Evolutionary conservation across 2,113 vertebrate genomes (phyloP).

Genomic region (Artemisiospiza belli): DNA sequence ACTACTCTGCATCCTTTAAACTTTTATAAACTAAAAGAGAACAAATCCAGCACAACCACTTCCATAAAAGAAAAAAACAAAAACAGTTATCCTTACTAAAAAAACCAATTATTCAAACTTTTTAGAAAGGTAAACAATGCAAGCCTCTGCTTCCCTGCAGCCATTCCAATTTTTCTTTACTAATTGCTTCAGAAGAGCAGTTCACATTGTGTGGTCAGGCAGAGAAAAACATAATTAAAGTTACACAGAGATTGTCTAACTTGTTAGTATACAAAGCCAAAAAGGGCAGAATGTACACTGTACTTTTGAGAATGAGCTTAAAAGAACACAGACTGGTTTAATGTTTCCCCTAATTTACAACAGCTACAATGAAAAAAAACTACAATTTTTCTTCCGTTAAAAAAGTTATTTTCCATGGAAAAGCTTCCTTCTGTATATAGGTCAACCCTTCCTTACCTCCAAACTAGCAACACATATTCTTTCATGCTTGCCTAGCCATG

Average conservation of each 20-base stretch:
- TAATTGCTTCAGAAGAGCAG: background rate
- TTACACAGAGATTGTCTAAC: background rate
- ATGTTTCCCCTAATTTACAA: background rate
- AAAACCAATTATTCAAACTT: background rate
- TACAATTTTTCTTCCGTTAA: background rate
- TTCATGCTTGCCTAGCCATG: background rate
- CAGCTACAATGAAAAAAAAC: background rate
- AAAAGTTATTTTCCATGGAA: background rate
- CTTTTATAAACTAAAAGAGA: background rate
- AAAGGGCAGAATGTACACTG: background rate
- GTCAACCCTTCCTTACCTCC: background rate
- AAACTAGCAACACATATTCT: background rate
- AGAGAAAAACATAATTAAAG: background rate
- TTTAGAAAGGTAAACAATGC: background rate
- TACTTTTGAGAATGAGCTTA: background rate
- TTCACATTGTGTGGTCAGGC: background rate
- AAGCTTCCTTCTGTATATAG: background rate
- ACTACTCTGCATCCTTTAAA: background rate
- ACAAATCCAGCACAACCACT: background rate
- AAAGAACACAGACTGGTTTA: background rate
- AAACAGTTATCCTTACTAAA: background rate
- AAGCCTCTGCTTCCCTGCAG: background rate
- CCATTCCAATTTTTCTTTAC: background rate
- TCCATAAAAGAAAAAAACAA: background rate
- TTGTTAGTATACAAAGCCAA: background rate